Conservation (phyloP, 1,140 invertebrate species). For the Dreissena rostriformis region DNA sequence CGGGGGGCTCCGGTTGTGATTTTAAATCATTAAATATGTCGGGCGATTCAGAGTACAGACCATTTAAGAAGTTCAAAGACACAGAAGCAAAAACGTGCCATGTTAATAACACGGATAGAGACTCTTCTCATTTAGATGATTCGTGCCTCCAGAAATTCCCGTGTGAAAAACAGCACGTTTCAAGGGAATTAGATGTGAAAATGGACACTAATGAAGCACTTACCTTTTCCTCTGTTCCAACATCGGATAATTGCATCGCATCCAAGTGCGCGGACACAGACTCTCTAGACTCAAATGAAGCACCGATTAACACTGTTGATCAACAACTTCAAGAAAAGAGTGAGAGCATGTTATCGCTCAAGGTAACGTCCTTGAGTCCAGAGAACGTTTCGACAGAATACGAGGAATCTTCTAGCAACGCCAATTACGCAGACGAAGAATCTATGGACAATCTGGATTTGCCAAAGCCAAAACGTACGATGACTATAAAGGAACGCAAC, state of each 20-base stretch:
- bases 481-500: constrained; percentile 30
- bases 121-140: too few relatives aligned
- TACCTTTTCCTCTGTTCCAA: background rate
- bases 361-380: background rate
- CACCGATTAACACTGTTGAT: background rate
- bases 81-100: too few relatives aligned
- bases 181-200: too few relatives aligned
- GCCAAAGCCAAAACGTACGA: constrained; percentile 9
- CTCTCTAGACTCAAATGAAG: background rate
- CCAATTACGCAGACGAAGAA: constrained; percentile 36
- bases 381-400: too few relatives aligned
- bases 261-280: background rate
- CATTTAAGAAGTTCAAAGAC: too few relatives aligned
- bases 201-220: background rate
- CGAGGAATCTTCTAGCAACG: constrained; percentile 34
- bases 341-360: background rate
- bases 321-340: background rate
- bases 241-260: background rate
- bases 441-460: constrained; percentile 11
- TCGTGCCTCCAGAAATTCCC: too few relatives aligned
- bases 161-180: too few relatives aligned
- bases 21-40: too few relatives aligned
- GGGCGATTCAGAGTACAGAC: too few relatives aligned
- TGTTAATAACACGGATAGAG: too few relatives aligned
- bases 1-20: too few relatives aligned